Evolutionary conservation across 2,797 vertebrate genomes (phyloP).

Genomic region (Syncerus caffer): DNA sequence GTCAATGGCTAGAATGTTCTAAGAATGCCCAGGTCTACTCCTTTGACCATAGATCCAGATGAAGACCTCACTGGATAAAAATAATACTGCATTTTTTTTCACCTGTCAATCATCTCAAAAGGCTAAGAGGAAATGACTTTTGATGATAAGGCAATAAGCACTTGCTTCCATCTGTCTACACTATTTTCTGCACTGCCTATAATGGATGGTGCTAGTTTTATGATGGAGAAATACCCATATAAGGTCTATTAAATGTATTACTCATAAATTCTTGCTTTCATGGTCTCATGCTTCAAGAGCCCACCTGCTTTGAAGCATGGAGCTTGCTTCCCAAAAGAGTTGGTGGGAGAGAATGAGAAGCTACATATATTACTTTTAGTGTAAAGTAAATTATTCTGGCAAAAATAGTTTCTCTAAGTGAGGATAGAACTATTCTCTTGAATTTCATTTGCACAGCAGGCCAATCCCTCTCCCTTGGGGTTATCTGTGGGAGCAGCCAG

Average conservation of each 20-base stretch:
- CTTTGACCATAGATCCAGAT: background rate
- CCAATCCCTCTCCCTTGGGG: constrained; percentile 1
- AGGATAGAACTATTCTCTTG: background rate
- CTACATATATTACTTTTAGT: constrained; percentile 27
- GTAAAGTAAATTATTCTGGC: constrained; percentile 51
- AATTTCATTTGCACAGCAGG: constrained; percentile 43
- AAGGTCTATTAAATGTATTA: background rate
- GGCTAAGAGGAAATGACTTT: constrained; percentile 13
- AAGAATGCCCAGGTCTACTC: background rate
- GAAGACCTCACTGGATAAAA: constrained; percentile 9
- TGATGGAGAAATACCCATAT: background rate
- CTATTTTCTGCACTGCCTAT: constrained; percentile 11
- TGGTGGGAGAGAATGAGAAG: constrained; percentile 2
- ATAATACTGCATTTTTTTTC: background rate
- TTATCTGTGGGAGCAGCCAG: constrained; percentile 35
- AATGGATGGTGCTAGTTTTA: constrained; percentile 29
- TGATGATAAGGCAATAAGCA: background rate
- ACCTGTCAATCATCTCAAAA: background rate
- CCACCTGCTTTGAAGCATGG: constrained; percentile 17
- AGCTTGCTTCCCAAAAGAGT: background rate
- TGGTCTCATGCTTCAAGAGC: constrained; percentile 19
- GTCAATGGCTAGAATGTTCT: background rate
- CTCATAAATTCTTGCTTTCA: constrained; percentile 34
- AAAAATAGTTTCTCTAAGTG: constrained; percentile 1
- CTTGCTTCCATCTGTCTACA: background rate